Conservation (phyloP, 1,140 invertebrate genomes). For the Apolygus lucorum region DNA sequence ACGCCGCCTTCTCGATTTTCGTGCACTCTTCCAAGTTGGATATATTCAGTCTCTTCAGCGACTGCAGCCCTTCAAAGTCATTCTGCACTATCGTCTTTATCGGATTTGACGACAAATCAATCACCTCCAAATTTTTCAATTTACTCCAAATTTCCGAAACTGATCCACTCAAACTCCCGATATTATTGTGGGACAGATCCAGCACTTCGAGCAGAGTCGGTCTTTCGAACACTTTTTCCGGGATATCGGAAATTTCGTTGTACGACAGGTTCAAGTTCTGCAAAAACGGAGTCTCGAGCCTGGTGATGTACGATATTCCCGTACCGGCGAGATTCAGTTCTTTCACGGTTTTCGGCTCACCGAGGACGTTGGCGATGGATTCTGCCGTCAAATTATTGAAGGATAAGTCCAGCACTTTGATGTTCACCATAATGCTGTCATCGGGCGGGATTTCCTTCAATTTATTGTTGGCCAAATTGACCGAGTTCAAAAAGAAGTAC, state of each 20-base stretch:
- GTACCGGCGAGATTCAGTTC: conserved; percentile 71
- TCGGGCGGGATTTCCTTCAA: conserved; percentile 69
- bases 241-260: conserved; percentile 60
- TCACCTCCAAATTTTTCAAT: conserved; percentile 52
- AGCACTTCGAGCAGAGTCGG: conserved; percentile 67
- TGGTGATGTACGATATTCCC: conserved; percentile 54
- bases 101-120: conserved; percentile 73
- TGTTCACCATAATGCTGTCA: conserved; percentile 74
- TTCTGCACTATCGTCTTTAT: conserved; percentile 59
- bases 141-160: conserved; percentile 50
- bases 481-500: conserved; percentile 64
- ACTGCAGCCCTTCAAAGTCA: conserved; percentile 59
- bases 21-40: conserved; percentile 56
- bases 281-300: conserved; percentile 79
- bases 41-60: conserved; percentile 55
- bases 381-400: conserved; percentile 69
- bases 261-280: conserved; percentile 68
- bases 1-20: conserved; percentile 74
- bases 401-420: conserved; percentile 77
- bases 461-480: conserved; percentile 71
- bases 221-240: conserved; percentile 58
- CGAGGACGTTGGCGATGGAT: conserved; percentile 64
- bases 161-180: conserved; percentile 49
- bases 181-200: conserved; percentile 66
- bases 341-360: conserved; percentile 78